Evolutionary conservation across 2,113 vertebrate genomes (phyloP), one percentile per base, ranked within the genome.

Genomic region (Plecotus auritus): DNA sequence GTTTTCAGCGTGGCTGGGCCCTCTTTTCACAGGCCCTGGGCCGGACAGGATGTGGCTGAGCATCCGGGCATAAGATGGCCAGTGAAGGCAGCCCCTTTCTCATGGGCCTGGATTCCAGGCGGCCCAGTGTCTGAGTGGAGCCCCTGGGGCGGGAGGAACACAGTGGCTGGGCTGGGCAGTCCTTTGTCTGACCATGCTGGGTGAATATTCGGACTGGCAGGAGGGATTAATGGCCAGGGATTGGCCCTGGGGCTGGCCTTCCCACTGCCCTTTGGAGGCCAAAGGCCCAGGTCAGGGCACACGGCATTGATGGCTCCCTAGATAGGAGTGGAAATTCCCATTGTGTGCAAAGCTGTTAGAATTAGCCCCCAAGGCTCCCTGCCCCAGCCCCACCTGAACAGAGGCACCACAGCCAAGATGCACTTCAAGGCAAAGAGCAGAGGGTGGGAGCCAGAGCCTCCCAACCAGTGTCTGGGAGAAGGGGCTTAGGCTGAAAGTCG

Each of bases 11-110:
- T 98, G 98, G 97, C 97, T 98, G 99, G 99, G 98, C 98, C 97
- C 98, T 99, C 99, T 99, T 99, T 99, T 99, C 99, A 99, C 98
- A 97, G 99, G 99, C 99, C 99, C 98, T 99, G 99, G 99, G 99
- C 99, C 99, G 99, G 99, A 99, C 99, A 99, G 99, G 99, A 99
- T 99, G 99, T 98, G 99, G 98, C 99, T 99, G 99, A 99, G 99
- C 99, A 98, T 98, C 98, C 98, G 98, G 98, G 98, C 98, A 98
- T 98, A 99, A 99, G 99, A 99, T 98, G 99, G 98, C 98, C 98
- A 98, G 98, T 92, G 96, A 97, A 97, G 96, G 97, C 91, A 97
- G 98, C 98, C 96, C 54, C 98, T 98, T 99, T 99, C 99, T 99
- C 98, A 98, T 98, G 98, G 98, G 98, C 98, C 98, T 99, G 99